These are phyloP conservation scores for Enteromius viviparus DNA, from an alignment of 2,797 vertebrate genomes.

Conservation along the genomic window DNA sequence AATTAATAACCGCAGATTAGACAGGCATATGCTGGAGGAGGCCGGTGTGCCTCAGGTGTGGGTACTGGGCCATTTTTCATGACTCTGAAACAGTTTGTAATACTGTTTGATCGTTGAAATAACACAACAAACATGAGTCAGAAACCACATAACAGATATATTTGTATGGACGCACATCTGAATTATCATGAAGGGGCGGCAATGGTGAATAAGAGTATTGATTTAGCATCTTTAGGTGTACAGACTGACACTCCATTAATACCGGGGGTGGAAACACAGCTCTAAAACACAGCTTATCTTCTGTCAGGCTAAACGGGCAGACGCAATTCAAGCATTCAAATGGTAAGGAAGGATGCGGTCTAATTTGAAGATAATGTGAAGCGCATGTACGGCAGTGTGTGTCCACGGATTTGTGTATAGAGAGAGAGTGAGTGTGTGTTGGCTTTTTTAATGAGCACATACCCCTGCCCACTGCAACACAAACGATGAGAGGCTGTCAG, in stretches of 20 bases:
- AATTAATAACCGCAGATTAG: constrained; percentile 59
- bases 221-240: constrained; percentile 23
- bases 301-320: constrained; percentile 48
- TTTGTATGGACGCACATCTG: constrained; percentile 4
- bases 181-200: constrained; percentile 32
- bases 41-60: constrained; percentile 52
- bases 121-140: constrained; percentile 3
- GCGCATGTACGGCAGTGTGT: constrained; percentile 66
- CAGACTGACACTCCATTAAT: constrained; percentile 34
- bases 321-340: constrained; percentile 55
- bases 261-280: neutral
- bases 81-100: constrained; percentile 7
- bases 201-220: constrained; percentile 53
- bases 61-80: neutral
- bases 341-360: constrained; percentile 37
- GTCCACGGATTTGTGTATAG: constrained; percentile 61
- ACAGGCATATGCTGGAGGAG: constrained; percentile 31
- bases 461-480: constrained; percentile 72
- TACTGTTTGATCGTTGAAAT: neutral
- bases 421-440: constrained; percentile 61
- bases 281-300: constrained; percentile 42
- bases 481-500: constrained; percentile 80
- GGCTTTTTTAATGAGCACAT: constrained; percentile 77
- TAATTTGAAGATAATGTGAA: constrained; percentile 63
- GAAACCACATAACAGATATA: constrained; percentile 1